Conservation (phyloP, 1,140 invertebrate species). For the Hylaeus volcanicus region DNA sequence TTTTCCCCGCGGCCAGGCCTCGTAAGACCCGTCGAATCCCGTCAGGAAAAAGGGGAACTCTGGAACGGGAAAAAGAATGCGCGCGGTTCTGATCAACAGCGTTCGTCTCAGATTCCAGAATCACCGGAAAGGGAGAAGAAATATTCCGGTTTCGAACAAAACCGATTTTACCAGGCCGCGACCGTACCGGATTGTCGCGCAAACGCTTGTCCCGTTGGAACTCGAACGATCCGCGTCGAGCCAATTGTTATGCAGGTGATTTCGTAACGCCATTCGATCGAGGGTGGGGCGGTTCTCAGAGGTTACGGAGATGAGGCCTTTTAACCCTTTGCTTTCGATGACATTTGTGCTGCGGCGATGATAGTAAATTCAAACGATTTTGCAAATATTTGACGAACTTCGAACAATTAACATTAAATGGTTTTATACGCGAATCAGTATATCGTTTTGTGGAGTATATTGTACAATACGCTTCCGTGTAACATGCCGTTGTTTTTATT, state of each 20-base stretch:
- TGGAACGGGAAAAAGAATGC: slow-evolving; percentile 24
- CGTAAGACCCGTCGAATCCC: slow-evolving; percentile 57
- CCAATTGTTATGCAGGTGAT: slow-evolving; percentile 28
- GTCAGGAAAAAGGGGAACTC: slow-evolving; percentile 49
- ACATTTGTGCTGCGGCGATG: too few relatives aligned
- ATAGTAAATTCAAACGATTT: too few relatives aligned
- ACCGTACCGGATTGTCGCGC: neutral
- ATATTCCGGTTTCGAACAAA: slow-evolving; percentile 42
- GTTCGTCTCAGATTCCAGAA: slow-evolving; percentile 50
- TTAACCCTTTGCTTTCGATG: too few relatives aligned
- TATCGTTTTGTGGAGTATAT: too few relatives aligned
- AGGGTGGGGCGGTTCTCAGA: too few relatives aligned
- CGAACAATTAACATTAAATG: too few relatives aligned
- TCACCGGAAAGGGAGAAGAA: slow-evolving; percentile 57
- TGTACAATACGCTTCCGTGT: too few relatives aligned
- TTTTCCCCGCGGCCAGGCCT: slow-evolving; percentile 54
- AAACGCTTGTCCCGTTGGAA: neutral
- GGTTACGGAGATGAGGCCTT: neutral
- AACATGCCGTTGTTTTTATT: neutral
- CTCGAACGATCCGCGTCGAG: slow-evolving; percentile 14
- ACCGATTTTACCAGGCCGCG: neutral
- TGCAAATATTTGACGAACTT: too few relatives aligned
- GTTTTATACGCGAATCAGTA: too few relatives aligned
- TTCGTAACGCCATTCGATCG: slow-evolving; percentile 31
- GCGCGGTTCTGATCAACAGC: slow-evolving; percentile 9